phyloP scores from a whole-genome alignment of 1,140 invertebrate species.

The Ganaspis sp. region DNA sequence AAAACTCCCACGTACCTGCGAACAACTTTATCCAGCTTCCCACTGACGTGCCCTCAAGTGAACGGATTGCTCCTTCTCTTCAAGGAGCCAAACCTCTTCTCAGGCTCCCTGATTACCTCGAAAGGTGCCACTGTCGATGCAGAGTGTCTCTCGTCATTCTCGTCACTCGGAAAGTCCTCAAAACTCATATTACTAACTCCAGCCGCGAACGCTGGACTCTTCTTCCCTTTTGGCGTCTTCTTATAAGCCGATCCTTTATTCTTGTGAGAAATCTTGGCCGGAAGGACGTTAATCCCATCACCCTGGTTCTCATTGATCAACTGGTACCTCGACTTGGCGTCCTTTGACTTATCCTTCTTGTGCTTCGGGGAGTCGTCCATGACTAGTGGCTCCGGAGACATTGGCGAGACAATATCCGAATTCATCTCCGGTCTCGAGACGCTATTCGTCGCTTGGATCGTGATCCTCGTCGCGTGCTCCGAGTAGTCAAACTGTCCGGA shows the following conservation, averaged over 20 bases:
- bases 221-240: constrained; percentile 66
- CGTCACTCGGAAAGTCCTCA: constrained; percentile 85
- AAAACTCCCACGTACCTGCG: constrained; percentile 1
- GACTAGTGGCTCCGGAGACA: constrained; percentile 68
- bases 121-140: constrained; percentile 77
- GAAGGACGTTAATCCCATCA: constrained; percentile 62
- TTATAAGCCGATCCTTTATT: constrained; percentile 59
- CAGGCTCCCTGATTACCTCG: constrained; percentile 81
- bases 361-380: constrained; percentile 57
- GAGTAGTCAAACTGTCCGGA: constrained; percentile 39
- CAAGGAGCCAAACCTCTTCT: constrained; percentile 80
- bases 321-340: constrained; percentile 77
- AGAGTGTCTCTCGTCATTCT: constrained; percentile 72
- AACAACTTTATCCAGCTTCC: constrained; percentile 19
- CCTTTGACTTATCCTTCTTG: constrained; percentile 75
- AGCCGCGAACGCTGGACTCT: constrained; percentile 60
- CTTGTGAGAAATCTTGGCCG: constrained; percentile 61
- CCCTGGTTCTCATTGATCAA: constrained; percentile 73
- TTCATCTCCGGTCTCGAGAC: constrained; percentile 53
- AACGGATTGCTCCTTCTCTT: constrained; percentile 84
- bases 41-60: constrained; percentile 72
- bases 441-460: constrained; percentile 60
- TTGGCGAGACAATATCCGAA: constrained; percentile 58
- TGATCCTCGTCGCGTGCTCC: constrained; percentile 55
- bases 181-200: constrained; percentile 89